Evolutionary conservation across 2,797 vertebrate species (phyloP), one percentile per base, ranked within the genome.

Genomic region (Pangasius larnaudii): DNA sequence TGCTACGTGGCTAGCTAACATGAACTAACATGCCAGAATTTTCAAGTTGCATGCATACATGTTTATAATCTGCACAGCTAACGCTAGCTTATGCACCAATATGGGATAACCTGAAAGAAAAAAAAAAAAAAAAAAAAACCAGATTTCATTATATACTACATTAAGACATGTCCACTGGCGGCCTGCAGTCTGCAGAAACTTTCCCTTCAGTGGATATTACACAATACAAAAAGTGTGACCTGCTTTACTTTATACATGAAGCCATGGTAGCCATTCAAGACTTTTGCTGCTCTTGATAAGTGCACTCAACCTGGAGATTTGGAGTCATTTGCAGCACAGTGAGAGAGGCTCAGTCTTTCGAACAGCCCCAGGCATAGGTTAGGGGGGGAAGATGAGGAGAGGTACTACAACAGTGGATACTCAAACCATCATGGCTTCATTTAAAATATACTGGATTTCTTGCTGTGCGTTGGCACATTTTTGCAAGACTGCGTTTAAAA

Each of bases 141-240:
- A n/a, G n/a, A n/a, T n/a, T n/a, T n/a, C n/a, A n/a, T n/a, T n/a
- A n/a, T n/a, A n/a, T n/a, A n/a, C n/a, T n/a, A 6, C 30, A 69
- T 69, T 5, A 36, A 69, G 13, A 30, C 63, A 13, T 65, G 0
- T 65, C 16, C 14, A 2, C 13, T 8, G 16, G 16, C 67, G 10
- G 33, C 65, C 33, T 74, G 42, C 9, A 14, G 1, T 27, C 39
- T 46, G 39, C 71, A 74, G 11, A 24, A 46, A 74, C 33, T 2
- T 36, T 42, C 42, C 42, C 42, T 42, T 51, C 46, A 51, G 7
- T 56, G n/a, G 75, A 18, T 56, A 22, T 56, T 22, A 56, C 16
- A 0, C 77, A 79, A 93, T 94, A 92, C 92, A 83, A 84, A 84
- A 84, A 71, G n/a, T 22, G 33, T 78, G 53, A 71, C 51, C 51